Evolutionary conservation across 2,797 vertebrate species (phyloP).

Genomic region (Eulemur rubriventer): DNA sequence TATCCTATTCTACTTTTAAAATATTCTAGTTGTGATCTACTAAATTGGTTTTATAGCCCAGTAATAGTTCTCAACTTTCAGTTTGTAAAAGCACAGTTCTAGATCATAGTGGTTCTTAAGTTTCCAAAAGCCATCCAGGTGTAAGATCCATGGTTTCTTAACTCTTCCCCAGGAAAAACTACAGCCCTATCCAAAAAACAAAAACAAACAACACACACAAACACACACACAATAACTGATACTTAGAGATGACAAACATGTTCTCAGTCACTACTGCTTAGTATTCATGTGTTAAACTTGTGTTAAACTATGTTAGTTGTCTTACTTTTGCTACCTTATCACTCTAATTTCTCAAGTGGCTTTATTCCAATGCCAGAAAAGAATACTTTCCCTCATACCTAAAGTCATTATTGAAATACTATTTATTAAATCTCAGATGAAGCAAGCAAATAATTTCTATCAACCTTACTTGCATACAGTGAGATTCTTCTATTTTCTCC

Average conservation of each 20-base stretch:
- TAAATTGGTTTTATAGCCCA: not conserved
- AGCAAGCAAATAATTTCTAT: not conserved
- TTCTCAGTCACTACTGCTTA: not conserved
- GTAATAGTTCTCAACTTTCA: not conserved
- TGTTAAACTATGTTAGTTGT: not conserved
- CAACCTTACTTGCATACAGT: not conserved
- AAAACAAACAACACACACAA: not conserved
- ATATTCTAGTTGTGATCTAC: not conserved
- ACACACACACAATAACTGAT: not conserved
- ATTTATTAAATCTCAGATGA: slow-evolving; percentile 4
- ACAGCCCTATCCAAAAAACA: not conserved
- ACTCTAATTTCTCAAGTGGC: not conserved
- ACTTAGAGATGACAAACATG: not conserved
- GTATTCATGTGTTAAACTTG: not conserved
- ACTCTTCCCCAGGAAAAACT: not conserved
- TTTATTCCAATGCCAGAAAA: slow-evolving; percentile 28
- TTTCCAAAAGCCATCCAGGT: not conserved
- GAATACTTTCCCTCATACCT: not conserved
- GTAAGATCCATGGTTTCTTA: not conserved
- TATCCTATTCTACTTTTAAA: not conserved
- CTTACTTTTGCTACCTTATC: not conserved
- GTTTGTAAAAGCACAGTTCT: not conserved
- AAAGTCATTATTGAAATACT: not conserved
- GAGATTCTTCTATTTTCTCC: not conserved
- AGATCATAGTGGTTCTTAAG: not conserved